Base-by-base conservation (phyloP, 2,113 vertebrate species). In the Cebidichthys violaceus region DNA sequence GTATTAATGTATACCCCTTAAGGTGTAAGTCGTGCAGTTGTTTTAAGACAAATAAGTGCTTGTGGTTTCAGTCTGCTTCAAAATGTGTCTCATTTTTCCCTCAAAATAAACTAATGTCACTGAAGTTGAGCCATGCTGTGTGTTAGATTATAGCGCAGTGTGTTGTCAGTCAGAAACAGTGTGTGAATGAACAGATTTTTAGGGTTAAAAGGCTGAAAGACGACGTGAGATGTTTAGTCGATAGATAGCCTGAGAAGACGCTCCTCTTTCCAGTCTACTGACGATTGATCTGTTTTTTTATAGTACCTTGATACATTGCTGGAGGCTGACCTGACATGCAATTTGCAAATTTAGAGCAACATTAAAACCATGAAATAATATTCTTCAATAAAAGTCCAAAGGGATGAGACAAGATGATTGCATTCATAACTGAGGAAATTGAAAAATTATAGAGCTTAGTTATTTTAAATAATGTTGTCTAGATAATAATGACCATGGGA, bases 201-300 rank as follows among this genome's bases (percentile, higher is more conserved):
- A 29, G 54, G 54, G 13, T 70, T 59, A 59, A 79, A 81, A 62
- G 67, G 17, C 15, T 69, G 9, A 39, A 81, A 73, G 6, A 77
- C 24, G 27, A 17, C 8, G 7, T 47, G 22, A 45, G 69, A 76
- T 41, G 13, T 87, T 80, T 54, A 81, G 27, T 89, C 61, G 8
- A 77, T 79, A 9, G n/a, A 24, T 29, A 55, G 33, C 52, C 68
- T 14, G 20, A 20, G 79, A 85, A 82, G 47, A 79, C 27, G 31
- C 61, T 41, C 71, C 29, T 33, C 29, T 33, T 59, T 86, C 84
- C 66, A 66, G 62, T 81, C 66, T 64, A 87, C 84, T 52, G 72
- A 75, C 74, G 41, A 83, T 82, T 77, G 85, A 84, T 90, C 82
- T 54, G 22, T 52, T 70, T 77, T 88, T 86, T 86, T 81, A 52